Conservation (phyloP, 2,797 vertebrate species). For the Hirundo rustica region DNA sequence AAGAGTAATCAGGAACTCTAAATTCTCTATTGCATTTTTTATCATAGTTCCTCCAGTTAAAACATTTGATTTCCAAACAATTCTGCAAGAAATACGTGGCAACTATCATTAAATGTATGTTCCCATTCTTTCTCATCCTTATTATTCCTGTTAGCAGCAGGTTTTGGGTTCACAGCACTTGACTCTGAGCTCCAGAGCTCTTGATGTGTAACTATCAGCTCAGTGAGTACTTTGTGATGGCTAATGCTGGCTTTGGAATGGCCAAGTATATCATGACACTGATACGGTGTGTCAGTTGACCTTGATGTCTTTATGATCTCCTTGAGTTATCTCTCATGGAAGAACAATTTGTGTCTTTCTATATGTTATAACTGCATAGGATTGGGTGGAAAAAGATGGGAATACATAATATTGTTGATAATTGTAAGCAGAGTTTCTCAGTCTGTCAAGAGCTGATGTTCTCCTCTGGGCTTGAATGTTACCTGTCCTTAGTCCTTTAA, state of each 20-base stretch:
- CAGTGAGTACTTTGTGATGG: background rate
- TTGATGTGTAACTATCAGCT: background rate
- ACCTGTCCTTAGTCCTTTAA: background rate
- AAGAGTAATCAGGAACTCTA: background rate
- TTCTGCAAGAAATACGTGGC: background rate
- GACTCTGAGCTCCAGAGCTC: background rate
- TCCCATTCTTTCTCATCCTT: background rate
- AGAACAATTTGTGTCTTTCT: background rate
- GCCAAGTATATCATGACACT: background rate
- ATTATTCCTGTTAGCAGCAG: background rate
- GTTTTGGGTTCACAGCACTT: background rate
- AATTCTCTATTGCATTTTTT: background rate
- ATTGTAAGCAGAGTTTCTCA: background rate
- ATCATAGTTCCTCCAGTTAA: background rate
- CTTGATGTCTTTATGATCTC: background rate
- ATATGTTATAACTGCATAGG: background rate
- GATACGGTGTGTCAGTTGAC: background rate
- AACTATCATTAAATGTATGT: background rate
- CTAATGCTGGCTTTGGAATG: background rate
- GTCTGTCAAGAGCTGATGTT: background rate
- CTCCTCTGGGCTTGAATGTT: background rate
- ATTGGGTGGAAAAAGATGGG: background rate
- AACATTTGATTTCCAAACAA: background rate
- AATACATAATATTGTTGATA: background rate
- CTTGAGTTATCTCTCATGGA: background rate